These are phyloP conservation scores for Drosophila longiperda DNA, from an alignment of 2,888 invertebrate species.

Conservation along the genomic window DNA sequence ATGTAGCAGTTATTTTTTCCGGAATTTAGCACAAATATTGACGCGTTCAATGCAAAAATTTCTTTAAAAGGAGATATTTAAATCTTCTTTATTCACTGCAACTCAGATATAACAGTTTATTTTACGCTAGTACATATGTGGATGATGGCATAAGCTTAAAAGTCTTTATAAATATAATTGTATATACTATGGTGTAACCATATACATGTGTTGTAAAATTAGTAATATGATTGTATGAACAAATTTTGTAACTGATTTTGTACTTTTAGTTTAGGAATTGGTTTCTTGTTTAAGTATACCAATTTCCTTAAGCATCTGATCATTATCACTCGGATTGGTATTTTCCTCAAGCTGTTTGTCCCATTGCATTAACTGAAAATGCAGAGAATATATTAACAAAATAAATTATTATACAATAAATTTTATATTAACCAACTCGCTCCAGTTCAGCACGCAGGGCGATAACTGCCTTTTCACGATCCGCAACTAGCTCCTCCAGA, in stretches of 20 bases:
- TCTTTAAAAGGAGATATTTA: too few species aligned
- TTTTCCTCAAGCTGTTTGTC: slow-evolving; percentile 93
- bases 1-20: neutral
- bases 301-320: slow-evolving; percentile 90
- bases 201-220: neutral
- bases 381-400: slow-evolving; percentile 16
- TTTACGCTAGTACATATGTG: neutral
- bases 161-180: neutral
- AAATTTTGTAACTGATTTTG: slow-evolving; percentile 15
- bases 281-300: slow-evolving; percentile 89
- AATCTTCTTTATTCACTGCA: neutral
- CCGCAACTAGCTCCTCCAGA: slow-evolving; percentile 96
- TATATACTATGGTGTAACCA: neutral
- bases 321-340: slow-evolving; percentile 91
- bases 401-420: neutral
- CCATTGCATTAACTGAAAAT: slow-evolving; percentile 91
- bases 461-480: slow-evolving; percentile 96
- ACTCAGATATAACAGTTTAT: neutral
- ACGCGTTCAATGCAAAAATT: neutral
- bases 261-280: slow-evolving; percentile 30
- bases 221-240: slow-evolving; percentile 3
- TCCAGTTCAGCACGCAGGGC: slow-evolving; percentile 95
- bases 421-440: slow-evolving; percentile 87
- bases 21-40: neutral
- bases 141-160: neutral